Evolutionary conservation across 2,888 invertebrate genomes (phyloP).

Genomic region (Microplitis deprimator): DNA sequence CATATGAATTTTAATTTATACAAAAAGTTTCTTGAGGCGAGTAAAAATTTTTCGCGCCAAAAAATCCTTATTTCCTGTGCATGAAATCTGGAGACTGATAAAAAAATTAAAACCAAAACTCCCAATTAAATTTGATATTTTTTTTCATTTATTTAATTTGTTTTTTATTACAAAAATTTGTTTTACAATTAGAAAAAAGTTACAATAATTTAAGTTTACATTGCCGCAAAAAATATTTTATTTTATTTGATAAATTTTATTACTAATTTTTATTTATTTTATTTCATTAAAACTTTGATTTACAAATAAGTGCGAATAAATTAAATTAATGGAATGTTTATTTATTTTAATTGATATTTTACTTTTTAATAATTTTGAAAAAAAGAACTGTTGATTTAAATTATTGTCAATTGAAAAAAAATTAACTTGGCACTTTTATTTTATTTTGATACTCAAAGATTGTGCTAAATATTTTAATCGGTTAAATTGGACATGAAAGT

Average conservation of each 20-base stretch:
- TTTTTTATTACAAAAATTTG: conserved; percentile 57
- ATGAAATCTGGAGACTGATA: neutral
- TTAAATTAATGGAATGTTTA: conserved; percentile 9
- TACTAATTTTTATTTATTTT: conserved; percentile 34
- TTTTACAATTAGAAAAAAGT: conserved; percentile 59
- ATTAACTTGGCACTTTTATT: neutral
- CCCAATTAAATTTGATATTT: neutral
- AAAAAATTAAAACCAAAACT: neutral
- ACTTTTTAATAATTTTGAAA: neutral
- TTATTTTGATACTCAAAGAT: neutral
- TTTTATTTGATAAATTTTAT: neutral
- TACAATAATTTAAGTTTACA: conserved; percentile 57
- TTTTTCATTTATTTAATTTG: conserved; percentile 23
- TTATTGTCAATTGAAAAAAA: neutral
- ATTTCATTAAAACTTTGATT: conserved; percentile 22
- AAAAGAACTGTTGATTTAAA: neutral
- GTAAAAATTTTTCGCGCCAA: too few relatives aligned
- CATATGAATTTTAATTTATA: too few relatives aligned
- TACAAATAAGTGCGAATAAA: neutral
- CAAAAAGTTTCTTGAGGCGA: too few relatives aligned
- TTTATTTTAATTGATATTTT: conserved; percentile 6
- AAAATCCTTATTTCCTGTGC: too few relatives aligned
- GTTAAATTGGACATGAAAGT: neutral
- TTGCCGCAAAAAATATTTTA: conserved; percentile 1
- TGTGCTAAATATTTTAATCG: neutral